Base-by-base conservation (phyloP, 2,888 invertebrate species). In the Parnassius glacialis region DNA sequence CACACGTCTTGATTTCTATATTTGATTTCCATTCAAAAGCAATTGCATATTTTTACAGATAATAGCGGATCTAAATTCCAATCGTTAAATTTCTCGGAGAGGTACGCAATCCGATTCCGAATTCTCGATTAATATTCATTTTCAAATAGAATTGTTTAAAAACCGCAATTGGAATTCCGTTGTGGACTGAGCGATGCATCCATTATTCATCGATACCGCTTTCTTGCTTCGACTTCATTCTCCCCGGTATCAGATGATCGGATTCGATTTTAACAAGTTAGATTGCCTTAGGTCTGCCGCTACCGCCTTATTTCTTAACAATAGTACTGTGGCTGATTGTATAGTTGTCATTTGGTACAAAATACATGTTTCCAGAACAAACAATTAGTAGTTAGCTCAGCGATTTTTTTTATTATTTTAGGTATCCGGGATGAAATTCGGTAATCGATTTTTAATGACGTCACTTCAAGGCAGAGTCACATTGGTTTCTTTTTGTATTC, bases 231-330 rank as follows among this genome's bases (percentile, higher is more conserved):
- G 65, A 69, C 7, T 54, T 44, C 52, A 20, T 61, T 53, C 47
- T 51, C 67, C 62, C 61, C 72, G 74, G 75, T 79, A 80, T 80
- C 78, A 74, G 73, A 70, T 70, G 72, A 76, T 78, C 68, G 57
- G 76, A 79, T 81, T 79, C 79, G 79, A 80, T 82, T 84, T 80
- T 79, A 77, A 80, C 79, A 79, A 77, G 78, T 83, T 79, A 77
- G 68, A 69, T 68, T 75, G 77, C 76, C 75, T 79, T 74, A 77
- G 75, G 72, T 74, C 59, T 75, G 80, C 74, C 72, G 56, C 12
- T 75, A 80, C 74, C 72, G 56, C 12, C 16, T 20, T 42, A 61
- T 52, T 55, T 60, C 51, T 55, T 50, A 34, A 9, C 43, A 34
- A 34, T 60, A 12, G 25, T 48, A 34, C 34, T 34, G 5, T 34